Evolutionary conservation across 1,140 invertebrate species (phyloP).

Genomic region (Melanaphis sacchari): DNA sequence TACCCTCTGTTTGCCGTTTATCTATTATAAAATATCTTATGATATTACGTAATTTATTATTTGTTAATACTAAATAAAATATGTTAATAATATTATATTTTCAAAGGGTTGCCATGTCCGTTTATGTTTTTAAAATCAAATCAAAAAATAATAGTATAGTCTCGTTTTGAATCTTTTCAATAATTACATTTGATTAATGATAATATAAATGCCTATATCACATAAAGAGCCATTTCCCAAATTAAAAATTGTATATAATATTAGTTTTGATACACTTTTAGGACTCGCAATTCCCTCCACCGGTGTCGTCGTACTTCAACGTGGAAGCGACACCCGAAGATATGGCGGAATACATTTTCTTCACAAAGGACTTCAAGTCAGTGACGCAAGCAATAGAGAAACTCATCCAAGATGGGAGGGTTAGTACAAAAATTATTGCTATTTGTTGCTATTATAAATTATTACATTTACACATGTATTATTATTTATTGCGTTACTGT

Average conservation of each 20-base stretch:
- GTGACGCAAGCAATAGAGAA: slow-evolving; percentile 77
- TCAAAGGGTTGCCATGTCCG: not conserved
- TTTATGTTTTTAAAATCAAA: not conserved
- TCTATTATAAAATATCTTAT: not conserved
- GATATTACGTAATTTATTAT: not conserved
- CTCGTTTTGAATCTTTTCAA: not conserved
- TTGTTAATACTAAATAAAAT: not conserved
- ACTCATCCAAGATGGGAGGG: slow-evolving; percentile 75
- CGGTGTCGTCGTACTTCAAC: slow-evolving; percentile 63
- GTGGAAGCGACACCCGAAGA: slow-evolving; percentile 74
- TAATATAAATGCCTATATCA: not conserved
- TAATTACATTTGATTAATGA: not conserved
- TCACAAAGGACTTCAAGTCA: slow-evolving; percentile 78
- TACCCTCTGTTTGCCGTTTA: not conserved
- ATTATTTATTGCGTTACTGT: not conserved
- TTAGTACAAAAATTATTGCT: slow-evolving; percentile 63
- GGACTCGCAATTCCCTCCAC: not conserved
- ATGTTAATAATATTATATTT: not conserved
- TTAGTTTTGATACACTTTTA: not conserved
- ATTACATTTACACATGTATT: not conserved
- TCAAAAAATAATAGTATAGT: not conserved
- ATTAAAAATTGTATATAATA: not conserved
- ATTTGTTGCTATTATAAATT: not conserved
- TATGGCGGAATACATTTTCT: slow-evolving; percentile 80
- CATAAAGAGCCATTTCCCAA: not conserved